Base-by-base conservation (phyloP, 2,113 vertebrate species). In the Poecilia latipinna region DNA sequence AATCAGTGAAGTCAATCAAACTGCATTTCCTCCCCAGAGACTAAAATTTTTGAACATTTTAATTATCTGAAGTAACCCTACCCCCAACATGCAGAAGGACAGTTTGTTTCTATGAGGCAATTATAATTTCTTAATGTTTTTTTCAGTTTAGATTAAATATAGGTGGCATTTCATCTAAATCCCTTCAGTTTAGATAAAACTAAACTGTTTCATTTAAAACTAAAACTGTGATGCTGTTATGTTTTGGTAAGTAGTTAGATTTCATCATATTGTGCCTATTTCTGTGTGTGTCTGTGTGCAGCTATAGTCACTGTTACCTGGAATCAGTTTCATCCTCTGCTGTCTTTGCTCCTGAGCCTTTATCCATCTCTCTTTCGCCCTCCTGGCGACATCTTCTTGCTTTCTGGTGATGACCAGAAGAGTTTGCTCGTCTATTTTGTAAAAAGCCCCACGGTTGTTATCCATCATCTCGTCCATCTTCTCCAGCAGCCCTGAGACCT, bases 391-490 rank as follows among this genome's bases (percentile, higher is more conserved):
- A 6, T 70, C 70, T 29, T 1, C 35, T 48, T 84, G 70, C 66
- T 80, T 87, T 26, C 74, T 33, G 29, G 42, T 3, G 29, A 91
- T 80, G 57, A 39, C 19, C 35, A 62, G n/a, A 0, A 84, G 12
- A 3, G 28, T 81, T 3, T 69, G 73, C 11, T 80, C 44, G 17
- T 89, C 85, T 4, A 74, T 12, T 12, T 76, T 2, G 0, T 75
- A 88, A 66, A 60, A 75, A 1, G 39, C 8, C 5, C 70, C 31
- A 0, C n/a, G 42, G 35, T 86, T 91, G 15, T 65, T 3, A 28
- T 12, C 0, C 15, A 71, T 79, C 83, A 90, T 81, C 61, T 82
- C 71, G 4, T 90, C 87, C 15, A 89, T 75, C 78, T 81, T 88
- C 67, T 84, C 37, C 77, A 88, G 76, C 82, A 90, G 65, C 37